phyloP scores from a whole-genome alignment of 2,113 vertebrate genomes.

The Coregonus clupeaformis region DNA sequence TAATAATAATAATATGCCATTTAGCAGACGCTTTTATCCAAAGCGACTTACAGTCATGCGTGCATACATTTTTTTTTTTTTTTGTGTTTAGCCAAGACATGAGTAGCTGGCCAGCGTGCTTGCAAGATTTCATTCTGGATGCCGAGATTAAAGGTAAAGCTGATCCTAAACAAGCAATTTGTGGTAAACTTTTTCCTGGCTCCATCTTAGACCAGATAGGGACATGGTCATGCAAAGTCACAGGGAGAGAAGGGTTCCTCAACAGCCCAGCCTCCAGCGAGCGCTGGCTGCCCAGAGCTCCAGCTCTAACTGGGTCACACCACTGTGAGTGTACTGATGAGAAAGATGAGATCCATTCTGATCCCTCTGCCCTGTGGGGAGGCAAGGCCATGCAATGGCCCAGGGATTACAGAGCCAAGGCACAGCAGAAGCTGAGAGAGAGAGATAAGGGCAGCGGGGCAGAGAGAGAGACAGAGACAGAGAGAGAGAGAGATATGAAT shows the following conservation, averaged over 20 bases:
- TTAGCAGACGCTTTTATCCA: no score
- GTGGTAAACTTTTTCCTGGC: conserved; percentile 30
- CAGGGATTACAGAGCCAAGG: conserved; percentile 41
- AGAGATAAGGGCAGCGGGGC: conserved; percentile 20
- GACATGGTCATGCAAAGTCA: conserved; percentile 38
- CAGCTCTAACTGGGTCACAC: conserved; percentile 47
- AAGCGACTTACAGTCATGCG: no score
- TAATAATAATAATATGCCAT: no score
- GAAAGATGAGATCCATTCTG: conserved; percentile 22
- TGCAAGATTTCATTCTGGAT: background rate
- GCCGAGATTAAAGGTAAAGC: conserved; percentile 11
- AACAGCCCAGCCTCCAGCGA: conserved; percentile 23
- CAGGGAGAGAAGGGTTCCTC: conserved; percentile 19
- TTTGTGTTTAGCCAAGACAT: conserved; percentile 14
- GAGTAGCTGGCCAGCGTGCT: no score
- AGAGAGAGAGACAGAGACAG: conserved; percentile 30
- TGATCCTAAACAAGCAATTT: conserved; percentile 49
- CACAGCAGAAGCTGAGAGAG: conserved; percentile 44
- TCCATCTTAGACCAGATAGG: conserved; percentile 17
- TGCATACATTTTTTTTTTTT: no score
- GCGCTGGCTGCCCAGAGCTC: conserved; percentile 28
- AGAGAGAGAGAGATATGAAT: no score
- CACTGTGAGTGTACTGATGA: conserved; percentile 43
- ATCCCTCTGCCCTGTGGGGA: conserved; percentile 38
- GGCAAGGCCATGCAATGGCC: conserved; percentile 60